Evolutionary conservation across 2,113 vertebrate genomes (phyloP).

Genomic region (Xyrauchen texanus): DNA sequence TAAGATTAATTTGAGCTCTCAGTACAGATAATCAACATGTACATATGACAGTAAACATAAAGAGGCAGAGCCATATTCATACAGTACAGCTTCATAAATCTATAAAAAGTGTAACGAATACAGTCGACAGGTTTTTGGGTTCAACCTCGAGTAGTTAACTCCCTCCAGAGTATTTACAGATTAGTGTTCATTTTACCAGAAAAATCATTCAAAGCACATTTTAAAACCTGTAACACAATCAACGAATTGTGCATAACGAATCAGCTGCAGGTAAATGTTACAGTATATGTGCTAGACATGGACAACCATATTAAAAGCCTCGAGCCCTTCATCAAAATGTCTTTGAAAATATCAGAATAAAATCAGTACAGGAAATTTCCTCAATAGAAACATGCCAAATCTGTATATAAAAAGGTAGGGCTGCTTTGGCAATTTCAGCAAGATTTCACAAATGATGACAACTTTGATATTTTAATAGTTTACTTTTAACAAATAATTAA

Average conservation of each 20-base stretch:
- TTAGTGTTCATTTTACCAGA: conserved; percentile 19
- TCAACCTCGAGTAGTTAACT: conserved; percentile 53
- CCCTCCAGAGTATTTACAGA: conserved; percentile 9
- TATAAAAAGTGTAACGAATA: conserved; percentile 78
- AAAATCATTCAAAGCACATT: conserved; percentile 1
- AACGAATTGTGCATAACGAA: not conserved
- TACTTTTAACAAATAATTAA: conserved; percentile 27
- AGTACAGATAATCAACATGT: conserved; percentile 84
- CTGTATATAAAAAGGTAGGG: not conserved
- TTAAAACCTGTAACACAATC: conserved; percentile 32
- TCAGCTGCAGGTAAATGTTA: not conserved
- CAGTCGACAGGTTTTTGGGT: conserved; percentile 76
- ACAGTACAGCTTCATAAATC: conserved; percentile 88
- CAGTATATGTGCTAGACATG: conserved; percentile 24
- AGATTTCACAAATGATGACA: conserved; percentile 16
- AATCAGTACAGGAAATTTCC: conserved; percentile 3
- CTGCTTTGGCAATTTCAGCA: conserved; percentile 49
- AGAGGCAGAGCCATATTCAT: conserved; percentile 80
- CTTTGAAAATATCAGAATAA: conserved; percentile 43
- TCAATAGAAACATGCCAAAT: conserved; percentile 48
- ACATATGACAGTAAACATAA: conserved; percentile 92
- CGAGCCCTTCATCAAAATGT: not conserved
- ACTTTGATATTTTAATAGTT: conserved; percentile 19
- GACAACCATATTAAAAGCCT: conserved; percentile 16
- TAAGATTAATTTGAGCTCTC: conserved; percentile 89